Evolutionary conservation across 2,797 vertebrate genomes (phyloP), one percentile per base, ranked within the genome.

Genomic region (Sebastiscus tertius): DNA sequence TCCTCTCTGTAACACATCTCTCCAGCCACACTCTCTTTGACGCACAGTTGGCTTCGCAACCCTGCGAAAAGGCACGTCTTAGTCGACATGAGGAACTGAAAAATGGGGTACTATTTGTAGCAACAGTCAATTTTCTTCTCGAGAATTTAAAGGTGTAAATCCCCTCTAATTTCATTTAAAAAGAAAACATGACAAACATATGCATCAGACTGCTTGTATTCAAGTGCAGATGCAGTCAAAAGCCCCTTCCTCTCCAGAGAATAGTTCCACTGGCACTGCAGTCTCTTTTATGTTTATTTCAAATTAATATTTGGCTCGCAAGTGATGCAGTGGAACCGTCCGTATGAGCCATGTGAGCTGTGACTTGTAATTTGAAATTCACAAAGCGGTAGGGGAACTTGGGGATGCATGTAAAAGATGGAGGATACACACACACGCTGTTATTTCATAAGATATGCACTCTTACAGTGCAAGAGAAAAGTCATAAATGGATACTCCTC

Each of bases 211-310:
- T 60, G 74, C 54, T 52, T 52, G 46, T 52, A 77, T 87, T 79
- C 6, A 34, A 75, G 55, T 75, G 42, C 65, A 56, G 79, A 70
- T 80, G 85, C 67, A 55, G 42, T 83, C 67, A 36, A 12, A 74
- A 62, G 34, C 33, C 31, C 14, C 26, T 52, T 64, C 70, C 33
- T 80, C 69, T 69, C 42, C 24, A 72, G 67, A 66, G 81, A 65
- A 65, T 31, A 33, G 34, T 72, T 79, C 64, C 54, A 73, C 73
- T 81, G 34, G 27, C 39, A 56, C 64, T 82, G 81, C 80, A 72
- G 72, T 75, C 76, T 86, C 82, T 85, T 85, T 92, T 80, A 87
- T 90, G 86, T 89, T 84, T 84, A 87, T 87, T 89, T 86, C 70
- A 89, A 77, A 87, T 84, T 84, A 80, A 89, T 88, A 86, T 86